Evolutionary conservation across 2,113 vertebrate species (phyloP).

Genomic region (Heptranchias perlo): DNA sequence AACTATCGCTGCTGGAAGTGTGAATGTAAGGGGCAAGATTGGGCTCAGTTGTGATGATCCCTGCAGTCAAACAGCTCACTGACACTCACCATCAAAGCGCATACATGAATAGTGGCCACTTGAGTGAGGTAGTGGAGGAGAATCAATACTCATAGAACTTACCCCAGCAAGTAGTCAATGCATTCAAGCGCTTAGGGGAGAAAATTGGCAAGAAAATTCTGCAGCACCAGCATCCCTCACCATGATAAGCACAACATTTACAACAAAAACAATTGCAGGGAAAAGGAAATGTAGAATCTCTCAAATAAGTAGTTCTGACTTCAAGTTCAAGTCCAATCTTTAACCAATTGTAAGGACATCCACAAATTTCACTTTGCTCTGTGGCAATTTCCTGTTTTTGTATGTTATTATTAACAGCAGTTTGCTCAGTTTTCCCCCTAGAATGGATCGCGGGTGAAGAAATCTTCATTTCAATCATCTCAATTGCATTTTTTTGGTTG

Average conservation of each 20-base stretch:
- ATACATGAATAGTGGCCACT: no score
- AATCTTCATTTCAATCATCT: not conserved
- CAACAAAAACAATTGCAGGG: not conserved
- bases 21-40: not conserved
- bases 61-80: not conserved
- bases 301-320: not conserved
- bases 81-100: not conserved
- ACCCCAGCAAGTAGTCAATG: not conserved
- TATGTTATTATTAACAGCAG: not conserved
- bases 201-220: not conserved
- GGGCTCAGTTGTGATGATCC: not conserved
- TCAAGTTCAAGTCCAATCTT: not conserved
- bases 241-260: not conserved
- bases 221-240: not conserved
- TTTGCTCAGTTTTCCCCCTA: not conserved
- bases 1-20: not conserved
- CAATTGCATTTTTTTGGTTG: not conserved
- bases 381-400: not conserved
- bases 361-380: not conserved
- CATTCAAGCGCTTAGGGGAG: not conserved
- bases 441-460: not conserved
- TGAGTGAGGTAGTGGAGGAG: not conserved
- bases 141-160: not conserved
- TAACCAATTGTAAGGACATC: not conserved
- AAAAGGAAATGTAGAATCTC: not conserved